Evolutionary conservation across 2,888 invertebrate species (phyloP).

Genomic region (Apamea sordens): DNA sequence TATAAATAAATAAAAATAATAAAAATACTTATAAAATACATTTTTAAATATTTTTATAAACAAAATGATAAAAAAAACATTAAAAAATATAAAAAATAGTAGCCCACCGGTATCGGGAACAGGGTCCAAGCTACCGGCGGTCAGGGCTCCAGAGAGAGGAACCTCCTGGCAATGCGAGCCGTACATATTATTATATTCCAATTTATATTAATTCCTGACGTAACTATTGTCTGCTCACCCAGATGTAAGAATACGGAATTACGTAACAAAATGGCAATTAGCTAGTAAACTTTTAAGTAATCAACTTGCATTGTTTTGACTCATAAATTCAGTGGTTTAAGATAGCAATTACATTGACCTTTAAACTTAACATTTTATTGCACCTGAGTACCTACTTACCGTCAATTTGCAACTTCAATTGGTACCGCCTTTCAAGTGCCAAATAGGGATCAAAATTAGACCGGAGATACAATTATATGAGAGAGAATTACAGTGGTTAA

Average conservation of each 20-base stretch:
- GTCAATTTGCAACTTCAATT: constrained; percentile 28
- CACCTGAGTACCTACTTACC: constrained; percentile 34
- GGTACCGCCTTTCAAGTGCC: constrained; percentile 28
- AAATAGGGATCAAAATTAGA: constrained; percentile 26
- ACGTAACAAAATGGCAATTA: neutral
- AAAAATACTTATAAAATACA: too few species aligned
- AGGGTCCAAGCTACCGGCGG: too few species aligned
- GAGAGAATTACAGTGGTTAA: neutral
- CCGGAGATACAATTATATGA: constrained; percentile 3
- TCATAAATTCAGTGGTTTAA: constrained; percentile 34
- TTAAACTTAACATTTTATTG: constrained; percentile 26
- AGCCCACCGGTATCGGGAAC: too few species aligned
- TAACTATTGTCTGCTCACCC: too few species aligned
- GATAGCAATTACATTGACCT: constrained; percentile 35
- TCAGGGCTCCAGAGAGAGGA: too few species aligned
- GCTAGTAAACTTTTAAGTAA: neutral
- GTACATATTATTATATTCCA: too few species aligned
- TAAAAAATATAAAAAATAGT: too few species aligned
- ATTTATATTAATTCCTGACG: too few species aligned
- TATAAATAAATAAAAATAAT: too few species aligned
- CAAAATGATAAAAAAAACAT: too few species aligned
- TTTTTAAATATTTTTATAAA: too few species aligned
- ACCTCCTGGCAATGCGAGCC: too few species aligned
- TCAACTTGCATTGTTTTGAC: constrained; percentile 3
- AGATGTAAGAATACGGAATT: neutral